A percentile compares a stretch with the other conserved stretches of the same genome.
phyloP scores from a whole-genome alignment of 2,113 vertebrate species.

The Hemiprocne comata region DNA sequence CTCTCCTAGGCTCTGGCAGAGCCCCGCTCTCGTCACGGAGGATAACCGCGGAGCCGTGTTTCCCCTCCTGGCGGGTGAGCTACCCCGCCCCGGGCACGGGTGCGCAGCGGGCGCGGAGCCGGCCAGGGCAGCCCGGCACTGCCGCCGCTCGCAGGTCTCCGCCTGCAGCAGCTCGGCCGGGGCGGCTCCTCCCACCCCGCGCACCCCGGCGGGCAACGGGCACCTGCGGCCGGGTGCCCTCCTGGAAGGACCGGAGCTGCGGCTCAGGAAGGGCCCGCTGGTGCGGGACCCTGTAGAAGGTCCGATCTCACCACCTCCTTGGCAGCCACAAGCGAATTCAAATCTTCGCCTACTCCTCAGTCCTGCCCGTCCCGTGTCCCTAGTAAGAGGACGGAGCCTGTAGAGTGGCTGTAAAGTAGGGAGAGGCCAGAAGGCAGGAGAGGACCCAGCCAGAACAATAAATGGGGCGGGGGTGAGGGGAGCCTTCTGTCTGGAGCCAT shows the following conservation, averaged over 20 bases:
- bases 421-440: background rate
- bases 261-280: no score
- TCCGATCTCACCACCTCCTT: rapidly evolving
- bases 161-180: no score
- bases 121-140: background rate
- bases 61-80: no score
- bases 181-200: background rate
- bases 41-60: background rate
- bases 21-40: no score
- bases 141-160: background rate
- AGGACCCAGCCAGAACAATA: background rate
- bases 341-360: background rate
- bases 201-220: no score
- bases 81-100: no score
- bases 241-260: background rate
- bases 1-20: no score
- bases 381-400: background rate
- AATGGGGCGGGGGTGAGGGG: background rate
- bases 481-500: background rate
- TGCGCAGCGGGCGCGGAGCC: no score
- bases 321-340: background rate
- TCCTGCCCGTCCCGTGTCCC: background rate
- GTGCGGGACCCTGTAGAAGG: background rate
- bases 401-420: background rate
- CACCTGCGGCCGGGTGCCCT: background rate